A percentile compares a stretch with the other conserved stretches of the same genome.
These are phyloP conservation scores for Cephus cinctus DNA, from an alignment of 1,140 invertebrate genomes.

Conservation along the genomic window DNA sequence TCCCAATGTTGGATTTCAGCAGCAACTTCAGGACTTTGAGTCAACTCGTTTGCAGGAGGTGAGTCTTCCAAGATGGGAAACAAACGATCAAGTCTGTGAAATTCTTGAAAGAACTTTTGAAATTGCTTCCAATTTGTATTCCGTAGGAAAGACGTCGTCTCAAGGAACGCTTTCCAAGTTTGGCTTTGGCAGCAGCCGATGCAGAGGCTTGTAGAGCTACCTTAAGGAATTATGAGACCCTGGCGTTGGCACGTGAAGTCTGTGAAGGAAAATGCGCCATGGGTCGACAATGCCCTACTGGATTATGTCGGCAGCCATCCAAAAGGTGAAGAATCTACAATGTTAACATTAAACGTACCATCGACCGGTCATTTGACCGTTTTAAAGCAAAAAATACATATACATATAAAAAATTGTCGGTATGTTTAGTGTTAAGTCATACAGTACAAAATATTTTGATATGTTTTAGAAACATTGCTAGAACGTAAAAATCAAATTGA, in stretches of 20 bases:
- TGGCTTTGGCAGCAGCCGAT: conserved; percentile 72
- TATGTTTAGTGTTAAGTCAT: too few species aligned
- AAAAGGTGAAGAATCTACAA: too few species aligned
- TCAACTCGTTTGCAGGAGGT: conserved; percentile 78
- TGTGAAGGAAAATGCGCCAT: conserved; percentile 83
- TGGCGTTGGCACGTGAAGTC: conserved; percentile 73
- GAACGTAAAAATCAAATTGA: too few species aligned
- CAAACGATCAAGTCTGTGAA: background rate
- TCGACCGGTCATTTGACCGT: too few species aligned
- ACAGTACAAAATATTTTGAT: too few species aligned
- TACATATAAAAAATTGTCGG: too few species aligned
- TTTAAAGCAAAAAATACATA: too few species aligned
- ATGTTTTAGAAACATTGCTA: too few species aligned
- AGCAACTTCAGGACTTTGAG: conserved; percentile 92
- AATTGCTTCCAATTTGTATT: conserved; percentile 8
- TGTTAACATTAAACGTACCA: too few species aligned
- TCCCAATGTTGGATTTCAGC: conserved; percentile 93
- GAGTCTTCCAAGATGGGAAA: conserved; percentile 23
- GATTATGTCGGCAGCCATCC: conserved; percentile 60
- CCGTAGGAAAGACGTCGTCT: conserved; percentile 77
- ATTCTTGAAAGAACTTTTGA: background rate
- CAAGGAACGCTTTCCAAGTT: conserved; percentile 78
- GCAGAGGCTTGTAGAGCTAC: conserved; percentile 73
- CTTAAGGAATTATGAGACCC: conserved; percentile 77
- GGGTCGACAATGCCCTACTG: conserved; percentile 81